Percentiles rank a stretch among this genome's conserved stretches.
Conservation (phyloP, 2,888 invertebrate species). For the Cantharis rufa region DNA sequence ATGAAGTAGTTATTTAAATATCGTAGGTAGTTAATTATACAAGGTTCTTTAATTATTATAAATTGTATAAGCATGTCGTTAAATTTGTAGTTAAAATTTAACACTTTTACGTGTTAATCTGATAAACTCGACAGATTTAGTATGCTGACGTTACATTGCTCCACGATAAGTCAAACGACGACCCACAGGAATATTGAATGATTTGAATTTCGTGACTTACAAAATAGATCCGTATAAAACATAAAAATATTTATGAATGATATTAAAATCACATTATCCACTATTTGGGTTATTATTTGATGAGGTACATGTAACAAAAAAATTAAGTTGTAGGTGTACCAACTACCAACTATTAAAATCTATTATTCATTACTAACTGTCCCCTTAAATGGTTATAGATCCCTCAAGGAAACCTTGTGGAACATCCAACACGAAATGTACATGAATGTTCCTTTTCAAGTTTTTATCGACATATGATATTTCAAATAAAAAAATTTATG, state of each 20-base stretch:
- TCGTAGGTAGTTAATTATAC: background rate
- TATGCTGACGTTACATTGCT: background rate
- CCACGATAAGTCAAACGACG: background rate
- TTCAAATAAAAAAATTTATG: too few species aligned
- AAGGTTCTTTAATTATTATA: background rate
- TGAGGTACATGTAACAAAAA: background rate
- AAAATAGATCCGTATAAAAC: background rate
- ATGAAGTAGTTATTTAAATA: background rate
- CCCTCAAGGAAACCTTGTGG: background rate
- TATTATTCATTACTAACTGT: background rate
- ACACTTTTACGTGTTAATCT: background rate
- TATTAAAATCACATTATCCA: background rate
- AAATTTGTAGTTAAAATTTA: background rate
- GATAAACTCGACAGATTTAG: background rate
- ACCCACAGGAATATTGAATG: background rate
- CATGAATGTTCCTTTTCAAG: too few species aligned
- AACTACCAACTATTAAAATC: background rate
- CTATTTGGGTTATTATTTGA: background rate
- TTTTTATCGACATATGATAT: too few species aligned
- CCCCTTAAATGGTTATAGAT: background rate
- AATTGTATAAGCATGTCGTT: background rate
- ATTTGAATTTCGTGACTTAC: slow-evolving; percentile 1
- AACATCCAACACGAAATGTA: background rate
- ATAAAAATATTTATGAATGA: background rate
- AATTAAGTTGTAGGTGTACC: background rate